Conservation (phyloP, 2,797 vertebrate species). For the Sebastes diploproa region DNA sequence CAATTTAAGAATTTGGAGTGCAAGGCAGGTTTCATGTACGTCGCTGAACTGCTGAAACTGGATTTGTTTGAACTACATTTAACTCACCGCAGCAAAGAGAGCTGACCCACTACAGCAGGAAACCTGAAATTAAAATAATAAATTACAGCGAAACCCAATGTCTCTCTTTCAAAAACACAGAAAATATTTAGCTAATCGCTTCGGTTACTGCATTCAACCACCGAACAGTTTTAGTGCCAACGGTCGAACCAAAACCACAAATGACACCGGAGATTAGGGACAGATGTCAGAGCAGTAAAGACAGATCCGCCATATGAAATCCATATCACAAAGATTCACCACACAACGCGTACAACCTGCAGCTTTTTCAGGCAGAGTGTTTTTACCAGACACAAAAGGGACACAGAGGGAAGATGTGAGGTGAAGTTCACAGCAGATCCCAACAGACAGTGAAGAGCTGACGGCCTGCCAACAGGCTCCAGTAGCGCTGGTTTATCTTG, state of each 20-base stretch:
- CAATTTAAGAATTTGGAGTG: too few relatives aligned
- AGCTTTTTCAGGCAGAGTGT: background rate
- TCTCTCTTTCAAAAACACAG: background rate
- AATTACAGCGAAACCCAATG: background rate
- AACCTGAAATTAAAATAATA: background rate
- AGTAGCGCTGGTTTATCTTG: background rate
- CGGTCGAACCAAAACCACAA: background rate
- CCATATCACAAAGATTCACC: background rate
- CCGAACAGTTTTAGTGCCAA: background rate
- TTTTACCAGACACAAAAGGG: background rate
- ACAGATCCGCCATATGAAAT: background rate
- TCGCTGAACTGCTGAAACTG: background rate
- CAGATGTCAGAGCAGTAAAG: background rate
- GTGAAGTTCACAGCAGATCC: background rate
- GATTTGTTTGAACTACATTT: constrained; percentile 8
- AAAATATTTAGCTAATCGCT: constrained; percentile 18
- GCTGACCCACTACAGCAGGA: background rate
- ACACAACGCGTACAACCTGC: background rate
- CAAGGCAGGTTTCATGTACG: too few relatives aligned
- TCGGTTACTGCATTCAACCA: background rate
- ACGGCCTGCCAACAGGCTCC: background rate
- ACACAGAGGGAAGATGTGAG: background rate
- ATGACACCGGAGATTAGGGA: background rate
- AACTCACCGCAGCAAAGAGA: background rate
- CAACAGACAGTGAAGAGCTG: background rate